These are phyloP conservation scores for Stigmatopora argus DNA, from an alignment of 2,113 vertebrate genomes.

Conservation along the genomic window DNA sequence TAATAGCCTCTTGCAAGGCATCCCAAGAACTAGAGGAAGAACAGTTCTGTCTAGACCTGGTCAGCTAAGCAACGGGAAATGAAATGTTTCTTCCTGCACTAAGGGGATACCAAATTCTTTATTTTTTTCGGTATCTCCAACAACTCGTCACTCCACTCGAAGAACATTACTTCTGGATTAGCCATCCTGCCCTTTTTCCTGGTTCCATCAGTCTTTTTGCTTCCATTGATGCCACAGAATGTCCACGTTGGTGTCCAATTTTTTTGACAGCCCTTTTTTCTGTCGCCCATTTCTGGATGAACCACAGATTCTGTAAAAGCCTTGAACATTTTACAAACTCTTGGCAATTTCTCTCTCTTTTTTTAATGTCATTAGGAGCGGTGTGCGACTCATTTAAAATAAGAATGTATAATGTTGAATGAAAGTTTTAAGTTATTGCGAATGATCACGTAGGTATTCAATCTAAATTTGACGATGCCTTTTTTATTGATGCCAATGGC, in stretches of 20 bases:
- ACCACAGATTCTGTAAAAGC: conserved; percentile 56
- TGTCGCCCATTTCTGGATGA: conserved; percentile 57
- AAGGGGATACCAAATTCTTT: conserved; percentile 44
- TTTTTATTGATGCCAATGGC: conserved; percentile 77
- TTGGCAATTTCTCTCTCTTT: conserved; percentile 29
- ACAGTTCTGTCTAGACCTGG: conserved; percentile 40
- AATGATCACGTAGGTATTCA: conserved; percentile 68
- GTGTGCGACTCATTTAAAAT: conserved; percentile 61
- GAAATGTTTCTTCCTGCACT: conserved; percentile 54
- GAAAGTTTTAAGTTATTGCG: conserved; percentile 67
- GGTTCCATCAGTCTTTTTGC: conserved; percentile 13
- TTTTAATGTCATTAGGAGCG: conserved; percentile 49
- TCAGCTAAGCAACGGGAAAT: conserved; percentile 59
- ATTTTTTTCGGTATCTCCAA: conserved; percentile 35
- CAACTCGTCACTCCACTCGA: conserved; percentile 40
- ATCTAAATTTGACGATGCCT: conserved; percentile 76
- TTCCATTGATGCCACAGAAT: conserved; percentile 23
- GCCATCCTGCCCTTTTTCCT: conserved; percentile 62
- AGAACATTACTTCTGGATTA: conserved; percentile 52
- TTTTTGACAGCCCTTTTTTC: conserved; percentile 35
- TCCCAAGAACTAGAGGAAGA: conserved; percentile 24
- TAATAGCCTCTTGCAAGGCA: conserved; percentile 40
- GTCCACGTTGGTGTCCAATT: conserved; percentile 27
- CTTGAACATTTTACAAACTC: conserved; percentile 64
- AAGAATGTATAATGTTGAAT: conserved; percentile 79